phyloP scores from a whole-genome alignment of 2,113 vertebrate genomes.

The Lathamus discolor region DNA sequence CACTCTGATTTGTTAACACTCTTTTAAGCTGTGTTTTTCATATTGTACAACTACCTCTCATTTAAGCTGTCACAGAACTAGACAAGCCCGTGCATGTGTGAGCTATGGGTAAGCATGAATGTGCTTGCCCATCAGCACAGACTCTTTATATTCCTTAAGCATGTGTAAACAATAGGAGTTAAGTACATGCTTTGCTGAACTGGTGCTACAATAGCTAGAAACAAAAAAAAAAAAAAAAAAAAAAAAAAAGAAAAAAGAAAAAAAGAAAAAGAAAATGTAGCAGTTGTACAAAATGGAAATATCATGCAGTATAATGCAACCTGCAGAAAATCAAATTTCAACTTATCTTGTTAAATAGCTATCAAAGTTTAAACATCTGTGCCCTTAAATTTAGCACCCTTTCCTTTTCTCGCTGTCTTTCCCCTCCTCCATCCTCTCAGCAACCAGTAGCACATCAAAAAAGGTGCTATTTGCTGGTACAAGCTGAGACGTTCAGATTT shows the following conservation, averaged over 20 bases:
- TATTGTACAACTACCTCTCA: not conserved
- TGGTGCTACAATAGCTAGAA: not conserved
- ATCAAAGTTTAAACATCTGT: not conserved
- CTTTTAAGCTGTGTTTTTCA: not conserved
- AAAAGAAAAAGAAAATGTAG: not conserved
- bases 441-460: slow-evolving; percentile 53
- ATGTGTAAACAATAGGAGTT: not conserved
- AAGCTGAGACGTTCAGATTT: slow-evolving; percentile 34
- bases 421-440: slow-evolving; percentile 26
- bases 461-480: slow-evolving; percentile 26
- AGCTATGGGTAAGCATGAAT: not conserved
- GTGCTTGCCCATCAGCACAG: not conserved
- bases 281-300: not conserved
- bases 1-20: not conserved
- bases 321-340: not conserved
- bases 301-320: not conserved
- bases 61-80: not conserved
- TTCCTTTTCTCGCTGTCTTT: not conserved
- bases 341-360: not conserved
- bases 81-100: not conserved
- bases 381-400: not conserved
- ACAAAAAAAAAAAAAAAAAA: not conserved
- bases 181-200: not conserved
- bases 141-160: not conserved
- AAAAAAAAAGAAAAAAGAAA: not conserved